Evolutionary conservation across 2,797 vertebrate species (phyloP), one percentile per base, ranked within the genome.

Genomic region (Prionace glauca): DNA sequence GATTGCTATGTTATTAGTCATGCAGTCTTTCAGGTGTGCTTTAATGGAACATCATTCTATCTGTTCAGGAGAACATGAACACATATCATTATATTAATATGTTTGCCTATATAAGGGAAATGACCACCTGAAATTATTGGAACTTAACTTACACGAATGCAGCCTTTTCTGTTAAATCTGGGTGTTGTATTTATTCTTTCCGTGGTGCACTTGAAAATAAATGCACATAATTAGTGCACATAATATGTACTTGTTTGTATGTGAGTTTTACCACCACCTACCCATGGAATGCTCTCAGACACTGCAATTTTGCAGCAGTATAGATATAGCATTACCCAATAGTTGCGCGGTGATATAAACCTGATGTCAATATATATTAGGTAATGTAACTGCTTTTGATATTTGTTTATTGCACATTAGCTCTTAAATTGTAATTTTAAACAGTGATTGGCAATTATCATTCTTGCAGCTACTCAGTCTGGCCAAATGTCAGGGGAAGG

Each of bases 401-500:
- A 95, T 14, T 69, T 67, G n/a, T 74, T 62, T 91, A n/a, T 3
- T 32, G 8, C 26, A 56, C 56, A 12, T 62, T 90, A 4, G 20
- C 1, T 77, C 20, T 74, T 26, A 95, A 95, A 56, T 12, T 1
- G 0, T 50, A 3, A 26, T 56, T 72, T 74, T 45, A 20, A 74
- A 50, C 18, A 5, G 50, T 60, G 45, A 74, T 95, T 77, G 36
- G 41, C 16, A 26, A 77, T 50, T 74, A 26, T 62, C 29, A 65
- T 60, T 95, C 36, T 96, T 97, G 95, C 97, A 99, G 99, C 98
- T 97, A 99, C 98, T 81, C 99, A 99, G 96, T 98, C 99, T 96
- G 99, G 99, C 32, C 99, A 99, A 96, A 99, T 99, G 99, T 99
- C 99, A 95, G 99, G 99, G 62, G 99, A 99, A 97, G 99, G 99